Percentiles rank a stretch among this genome's conserved stretches.
Conservation (phyloP, 23 tunicate species). For the Halocynthia roretzi region DNA sequence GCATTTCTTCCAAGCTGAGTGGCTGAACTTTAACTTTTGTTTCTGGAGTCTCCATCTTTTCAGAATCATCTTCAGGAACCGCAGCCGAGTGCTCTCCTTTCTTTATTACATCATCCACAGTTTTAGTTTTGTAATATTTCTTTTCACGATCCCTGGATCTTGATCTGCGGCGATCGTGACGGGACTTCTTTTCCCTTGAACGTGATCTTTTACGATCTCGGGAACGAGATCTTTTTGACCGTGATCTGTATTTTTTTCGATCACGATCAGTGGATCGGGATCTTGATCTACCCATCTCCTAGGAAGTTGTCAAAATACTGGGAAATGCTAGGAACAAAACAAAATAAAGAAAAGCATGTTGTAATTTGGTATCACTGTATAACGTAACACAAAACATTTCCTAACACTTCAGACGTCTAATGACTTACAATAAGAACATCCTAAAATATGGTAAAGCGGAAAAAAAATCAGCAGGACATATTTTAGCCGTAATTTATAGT, state of each 20-base stretch:
- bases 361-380: too few relatives aligned
- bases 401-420: too few relatives aligned
- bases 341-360: background rate
- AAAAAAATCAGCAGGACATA: too few relatives aligned
- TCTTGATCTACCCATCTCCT: slow-evolving; percentile 59
- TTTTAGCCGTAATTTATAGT: too few relatives aligned
- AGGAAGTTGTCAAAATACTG: too few relatives aligned
- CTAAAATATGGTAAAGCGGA: too few relatives aligned
- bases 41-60: background rate
- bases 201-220: slow-evolving; percentile 41
- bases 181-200: slow-evolving; percentile 60
- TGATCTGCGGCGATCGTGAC: slow-evolving; percentile 35
- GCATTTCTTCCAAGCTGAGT: slow-evolving; percentile 91
- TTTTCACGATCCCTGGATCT: slow-evolving; percentile 53
- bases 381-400: too few relatives aligned
- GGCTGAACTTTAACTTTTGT: slow-evolving; percentile 51
- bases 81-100: background rate
- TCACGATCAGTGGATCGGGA: slow-evolving; percentile 62
- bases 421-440: too few relatives aligned
- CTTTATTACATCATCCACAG: background rate
- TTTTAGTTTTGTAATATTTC: background rate
- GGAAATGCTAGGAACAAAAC: background rate
- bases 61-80: background rate
- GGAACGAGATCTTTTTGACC: background rate
- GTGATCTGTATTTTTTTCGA: slow-evolving; percentile 33